These are phyloP conservation scores for Syncerus caffer DNA, from an alignment of 2,797 vertebrate species.

Conservation along the genomic window DNA sequence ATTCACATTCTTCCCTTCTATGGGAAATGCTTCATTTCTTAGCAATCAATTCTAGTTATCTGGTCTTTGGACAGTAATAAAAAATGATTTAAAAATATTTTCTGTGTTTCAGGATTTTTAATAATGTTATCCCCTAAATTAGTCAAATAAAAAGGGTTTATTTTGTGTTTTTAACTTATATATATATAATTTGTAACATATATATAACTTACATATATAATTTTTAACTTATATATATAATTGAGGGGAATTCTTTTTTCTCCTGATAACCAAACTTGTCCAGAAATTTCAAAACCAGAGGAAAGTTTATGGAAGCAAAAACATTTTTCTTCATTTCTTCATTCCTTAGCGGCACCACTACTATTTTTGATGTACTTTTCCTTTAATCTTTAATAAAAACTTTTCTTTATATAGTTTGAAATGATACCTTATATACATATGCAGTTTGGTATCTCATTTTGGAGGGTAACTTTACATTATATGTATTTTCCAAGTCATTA, in stretches of 20 bases:
- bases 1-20: neutral
- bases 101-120: slow-evolving; percentile 25
- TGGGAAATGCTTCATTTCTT: neutral
- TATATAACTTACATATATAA: neutral
- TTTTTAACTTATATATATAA: neutral
- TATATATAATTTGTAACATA: neutral
- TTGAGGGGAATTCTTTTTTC: neutral
- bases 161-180: neutral
- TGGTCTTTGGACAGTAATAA: neutral
- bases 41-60: neutral
- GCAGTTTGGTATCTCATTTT: neutral
- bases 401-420: slow-evolving; percentile 8
- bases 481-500: neutral
- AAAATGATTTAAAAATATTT: neutral
- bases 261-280: neutral
- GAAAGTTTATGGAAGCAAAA: neutral
- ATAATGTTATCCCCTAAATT: neutral
- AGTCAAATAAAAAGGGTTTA: neutral
- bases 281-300: neutral
- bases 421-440: neutral
- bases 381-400: neutral
- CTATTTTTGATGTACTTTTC: neutral
- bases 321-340: neutral
- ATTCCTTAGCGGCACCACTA: neutral
- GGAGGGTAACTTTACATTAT: neutral